A percentile compares a stretch with the other conserved stretches of the same genome.
These are phyloP conservation scores for Ornithorhynchus anatinus DNA, from an alignment of 2,113 vertebrate genomes.

Conservation along the genomic window DNA sequence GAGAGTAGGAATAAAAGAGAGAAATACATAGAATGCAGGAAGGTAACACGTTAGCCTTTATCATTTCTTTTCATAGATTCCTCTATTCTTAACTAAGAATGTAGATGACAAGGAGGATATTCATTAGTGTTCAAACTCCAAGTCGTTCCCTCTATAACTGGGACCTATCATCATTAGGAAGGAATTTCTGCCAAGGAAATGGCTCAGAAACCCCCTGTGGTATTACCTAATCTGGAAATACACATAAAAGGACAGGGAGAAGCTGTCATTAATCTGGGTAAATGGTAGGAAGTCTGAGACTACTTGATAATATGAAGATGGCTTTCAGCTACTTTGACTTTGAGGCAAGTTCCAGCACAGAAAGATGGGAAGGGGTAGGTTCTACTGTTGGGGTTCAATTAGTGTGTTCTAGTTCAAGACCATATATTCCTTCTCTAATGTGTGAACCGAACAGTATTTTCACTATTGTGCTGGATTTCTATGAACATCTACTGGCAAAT, in stretches of 20 bases:
- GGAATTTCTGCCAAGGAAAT: neutral
- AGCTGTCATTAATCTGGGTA: neutral
- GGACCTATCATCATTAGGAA: neutral
- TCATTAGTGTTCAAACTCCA: neutral
- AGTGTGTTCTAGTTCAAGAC: neutral
- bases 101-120: neutral
- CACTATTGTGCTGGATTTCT: neutral
- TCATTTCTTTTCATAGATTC: neutral
- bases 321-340: neutral
- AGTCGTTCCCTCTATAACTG: neutral
- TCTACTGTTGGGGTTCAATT: neutral
- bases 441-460: neutral
- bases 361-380: neutral
- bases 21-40: no score
- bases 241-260: neutral
- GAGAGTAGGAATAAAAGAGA: no score
- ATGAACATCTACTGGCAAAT: no score
- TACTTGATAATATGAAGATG: neutral
- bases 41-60: no score
- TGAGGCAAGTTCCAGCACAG: neutral
- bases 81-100: neutral
- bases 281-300: neutral
- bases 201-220: fast-evolving
- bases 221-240: neutral
- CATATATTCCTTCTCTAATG: neutral